Evolutionary conservation across 2,797 vertebrate species (phyloP).

Genomic region (Tapirus indicus): DNA sequence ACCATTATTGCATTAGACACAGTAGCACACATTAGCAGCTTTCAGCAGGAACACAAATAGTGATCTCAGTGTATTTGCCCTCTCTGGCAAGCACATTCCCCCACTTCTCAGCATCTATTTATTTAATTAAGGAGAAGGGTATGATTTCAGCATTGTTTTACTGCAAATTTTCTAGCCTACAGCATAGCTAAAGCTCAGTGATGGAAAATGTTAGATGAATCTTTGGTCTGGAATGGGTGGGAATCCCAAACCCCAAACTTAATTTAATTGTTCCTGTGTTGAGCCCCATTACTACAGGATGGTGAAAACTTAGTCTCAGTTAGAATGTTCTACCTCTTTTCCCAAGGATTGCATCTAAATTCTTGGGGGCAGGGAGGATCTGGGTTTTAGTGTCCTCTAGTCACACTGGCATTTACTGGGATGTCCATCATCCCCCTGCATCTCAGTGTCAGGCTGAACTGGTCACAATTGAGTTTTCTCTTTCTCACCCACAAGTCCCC

Average conservation of each 20-base stretch:
- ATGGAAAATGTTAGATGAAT: neutral
- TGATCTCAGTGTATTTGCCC: neutral
- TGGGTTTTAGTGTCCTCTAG: neutral
- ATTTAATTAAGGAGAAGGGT: neutral
- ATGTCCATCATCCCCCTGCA: accelerated
- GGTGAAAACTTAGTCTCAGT: neutral
- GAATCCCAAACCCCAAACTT: neutral
- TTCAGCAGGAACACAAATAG: neutral
- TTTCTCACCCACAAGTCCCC: neutral
- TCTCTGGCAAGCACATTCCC: neutral
- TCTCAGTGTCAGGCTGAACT: neutral
- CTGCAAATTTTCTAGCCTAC: neutral
- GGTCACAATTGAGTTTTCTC: neutral
- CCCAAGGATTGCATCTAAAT: neutral
- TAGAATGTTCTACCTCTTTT: neutral
- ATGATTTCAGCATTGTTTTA: neutral
- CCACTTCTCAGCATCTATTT: neutral
- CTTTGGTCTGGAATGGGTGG: neutral
- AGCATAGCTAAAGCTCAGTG: neutral
- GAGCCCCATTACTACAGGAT: neutral
- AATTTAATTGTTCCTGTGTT: neutral
- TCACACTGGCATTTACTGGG: neutral
- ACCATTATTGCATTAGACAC: neutral
- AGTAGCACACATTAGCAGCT: neutral
- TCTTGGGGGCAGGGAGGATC: neutral